phyloP scores from a whole-genome alignment of 2,113 vertebrate species.

The Thamnophis sirtalis region DNA sequence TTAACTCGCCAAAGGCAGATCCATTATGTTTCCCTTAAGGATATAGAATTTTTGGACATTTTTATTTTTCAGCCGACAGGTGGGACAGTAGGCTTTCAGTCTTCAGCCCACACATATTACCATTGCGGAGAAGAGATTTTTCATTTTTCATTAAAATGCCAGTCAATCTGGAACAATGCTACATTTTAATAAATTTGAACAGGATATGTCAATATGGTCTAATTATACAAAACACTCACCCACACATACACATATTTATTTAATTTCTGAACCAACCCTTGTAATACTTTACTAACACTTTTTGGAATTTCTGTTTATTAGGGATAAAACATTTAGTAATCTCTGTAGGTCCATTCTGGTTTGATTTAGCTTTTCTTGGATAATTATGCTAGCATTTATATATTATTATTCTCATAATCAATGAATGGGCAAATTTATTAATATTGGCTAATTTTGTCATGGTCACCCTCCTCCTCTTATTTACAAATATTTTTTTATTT shows the following conservation, averaged over 20 bases:
- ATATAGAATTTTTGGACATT: slow-evolving; percentile 38
- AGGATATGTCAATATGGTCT: slow-evolving; percentile 39
- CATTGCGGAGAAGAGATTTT: slow-evolving; percentile 29
- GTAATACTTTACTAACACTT: slow-evolving; percentile 4
- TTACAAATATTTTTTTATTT: neutral
- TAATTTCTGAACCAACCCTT: neutral
- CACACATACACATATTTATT: slow-evolving; percentile 23
- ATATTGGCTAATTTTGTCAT: neutral
- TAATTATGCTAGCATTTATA: neutral
- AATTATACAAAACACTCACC: slow-evolving; percentile 41
- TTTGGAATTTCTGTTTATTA: neutral
- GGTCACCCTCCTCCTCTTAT: neutral
- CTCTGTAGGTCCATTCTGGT: neutral
- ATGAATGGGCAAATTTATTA: neutral
- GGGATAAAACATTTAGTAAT: neutral
- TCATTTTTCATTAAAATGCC: slow-evolving; percentile 47
- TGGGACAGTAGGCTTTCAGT: slow-evolving; percentile 24
- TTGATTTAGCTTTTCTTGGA: neutral
- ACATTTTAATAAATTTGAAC: slow-evolving; percentile 53
- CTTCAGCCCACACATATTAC: neutral
- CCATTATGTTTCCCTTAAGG: slow-evolving; percentile 22
- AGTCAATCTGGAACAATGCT: slow-evolving; percentile 21
- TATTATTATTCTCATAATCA: neutral
- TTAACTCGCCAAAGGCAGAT: neutral
- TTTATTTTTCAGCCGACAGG: slow-evolving; percentile 40